Evolutionary conservation across 2,888 invertebrate species (phyloP), one percentile per base, ranked within the genome.

Genomic region (Amphipyra berbera): DNA sequence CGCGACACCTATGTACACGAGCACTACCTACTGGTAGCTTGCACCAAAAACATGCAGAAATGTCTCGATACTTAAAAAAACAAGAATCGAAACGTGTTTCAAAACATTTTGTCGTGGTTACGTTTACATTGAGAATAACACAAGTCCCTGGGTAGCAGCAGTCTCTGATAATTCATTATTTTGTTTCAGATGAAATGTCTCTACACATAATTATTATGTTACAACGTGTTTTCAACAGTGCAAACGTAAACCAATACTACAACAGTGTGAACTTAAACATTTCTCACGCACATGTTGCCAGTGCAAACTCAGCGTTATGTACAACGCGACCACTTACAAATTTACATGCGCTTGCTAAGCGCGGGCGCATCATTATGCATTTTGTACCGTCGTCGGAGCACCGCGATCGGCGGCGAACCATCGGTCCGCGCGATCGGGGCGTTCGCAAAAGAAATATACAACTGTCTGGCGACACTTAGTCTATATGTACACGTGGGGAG

Each of bases 331-430:
- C 61, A 62, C 64, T 63, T 60, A 73, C 71, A 74, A 75, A 70
- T 74, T 67, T 61, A 74, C 75, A 66, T 61, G 75, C 71, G 75
- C 74, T 55, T 54, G 63, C 60, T 49, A 53, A 73, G 69, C 79
- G 81, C 71, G 65, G 77, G 77, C 80, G 71, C 78, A 82, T 53
- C 82, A 90, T 92, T 91, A 92, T 92, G 91, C 92, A 78, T 84
- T 93, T 93, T 92, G 93, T 93, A 93, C 93, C 91, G 85, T 85
- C 82, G 79, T 75, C 72, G 91, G 87, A 89, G 90, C 68, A 40
- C 73, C 64, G 69, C 87, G 87, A 86, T 81, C 79, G 61, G 49
- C 61, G 21, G 54, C 58, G 67, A 81, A 73, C 73, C 12, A 13
- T 0, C 33, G 27, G 90, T 88, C 82, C 91, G 87, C 86, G 88